Base-by-base conservation (phyloP, 2,113 vertebrate genomes). In the Pristiophorus japonicus region DNA sequence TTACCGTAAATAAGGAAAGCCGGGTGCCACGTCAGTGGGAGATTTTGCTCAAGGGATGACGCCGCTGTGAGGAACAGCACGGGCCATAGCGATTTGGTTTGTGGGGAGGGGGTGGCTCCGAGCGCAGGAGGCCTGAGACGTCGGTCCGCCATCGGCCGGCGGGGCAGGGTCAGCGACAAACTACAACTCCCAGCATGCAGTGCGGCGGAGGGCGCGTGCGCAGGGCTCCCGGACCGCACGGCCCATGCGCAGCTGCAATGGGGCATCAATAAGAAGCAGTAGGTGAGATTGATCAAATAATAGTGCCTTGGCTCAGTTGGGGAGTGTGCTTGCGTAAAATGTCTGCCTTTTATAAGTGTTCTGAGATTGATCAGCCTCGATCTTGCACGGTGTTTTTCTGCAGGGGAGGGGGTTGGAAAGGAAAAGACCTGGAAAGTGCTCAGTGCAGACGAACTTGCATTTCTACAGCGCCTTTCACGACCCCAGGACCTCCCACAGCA, bases 201-300 rank as follows among this genome's bases (percentile, higher is more conserved):
- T 1, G 88, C 18, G 59, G 85, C 30, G 0, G 1, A 1, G 0
- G 16, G 88, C 88, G 88, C 51, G 20, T 34, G 87, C 87, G 87
- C 51, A 12, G 0, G 10, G 4, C 4, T 16, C 12, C 3, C 4
- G 2, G 20, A 0, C 10, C 22, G 24, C 1, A 62, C 34, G 6
- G 88, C 34, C 1, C 88, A 92, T 65, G 88, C 30, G 88, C 59
- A 22, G n/a, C 18, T 1, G 7, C 47, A 2, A 42, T 65, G 88
- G 62, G 2, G 34, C 88, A 20, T 38, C 59, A 20, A 24, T 92
- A 63, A 92, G 87, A n/a, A 59, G 87, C 0, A 16, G 20, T 4
- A 91, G 88, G 88, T 92, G 88, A 92, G 88, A 2, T 38, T 62
- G 2, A 16, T n/a, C 12, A 5, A 63, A 91, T 14, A 30, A 30